Evolutionary conservation across 37 sponge, comb jelly and placozoan species (phyloP).

Genomic region (Chondrilla cf. caribensis): DNA sequence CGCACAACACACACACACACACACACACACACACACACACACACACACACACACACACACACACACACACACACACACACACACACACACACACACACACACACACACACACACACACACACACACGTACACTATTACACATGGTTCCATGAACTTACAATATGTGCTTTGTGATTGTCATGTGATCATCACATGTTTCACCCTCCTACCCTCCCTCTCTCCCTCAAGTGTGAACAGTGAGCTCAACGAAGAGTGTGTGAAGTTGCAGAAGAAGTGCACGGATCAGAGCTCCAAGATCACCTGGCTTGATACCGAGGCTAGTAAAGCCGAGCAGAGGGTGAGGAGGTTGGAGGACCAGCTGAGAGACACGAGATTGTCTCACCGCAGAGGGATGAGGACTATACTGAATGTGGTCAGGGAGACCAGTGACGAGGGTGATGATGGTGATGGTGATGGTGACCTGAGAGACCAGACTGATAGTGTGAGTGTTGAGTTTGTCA

Average conservation of each 20-base stretch:
- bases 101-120: not conserved
- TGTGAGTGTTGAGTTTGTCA: too few species aligned
- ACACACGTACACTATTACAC: not conserved
- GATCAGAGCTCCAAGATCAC: not conserved
- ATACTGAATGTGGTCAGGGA: not conserved
- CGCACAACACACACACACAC: not conserved
- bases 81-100: not conserved
- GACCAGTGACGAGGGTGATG: not conserved
- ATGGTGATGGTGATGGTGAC: not conserved
- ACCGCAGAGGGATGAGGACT: constrained; percentile 3
- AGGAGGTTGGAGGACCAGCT: not conserved
- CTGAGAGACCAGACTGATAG: not conserved
- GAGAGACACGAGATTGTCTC: not conserved
- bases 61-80: not conserved
- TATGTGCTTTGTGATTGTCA: too few species aligned
- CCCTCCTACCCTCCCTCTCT: too few species aligned
- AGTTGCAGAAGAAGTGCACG: not conserved
- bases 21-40: not conserved
- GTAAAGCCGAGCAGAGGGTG: not conserved
- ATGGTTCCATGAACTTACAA: not conserved
- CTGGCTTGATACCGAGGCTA: not conserved
- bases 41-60: not conserved
- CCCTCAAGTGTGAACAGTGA: not conserved
- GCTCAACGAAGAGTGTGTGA: not conserved
- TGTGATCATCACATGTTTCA: too few species aligned